A percentile compares a stretch with the other conserved stretches of the same genome.
These are phyloP conservation scores for Parnassius mnemosyne DNA, from an alignment of 2,888 invertebrate genomes.

Conservation along the genomic window DNA sequence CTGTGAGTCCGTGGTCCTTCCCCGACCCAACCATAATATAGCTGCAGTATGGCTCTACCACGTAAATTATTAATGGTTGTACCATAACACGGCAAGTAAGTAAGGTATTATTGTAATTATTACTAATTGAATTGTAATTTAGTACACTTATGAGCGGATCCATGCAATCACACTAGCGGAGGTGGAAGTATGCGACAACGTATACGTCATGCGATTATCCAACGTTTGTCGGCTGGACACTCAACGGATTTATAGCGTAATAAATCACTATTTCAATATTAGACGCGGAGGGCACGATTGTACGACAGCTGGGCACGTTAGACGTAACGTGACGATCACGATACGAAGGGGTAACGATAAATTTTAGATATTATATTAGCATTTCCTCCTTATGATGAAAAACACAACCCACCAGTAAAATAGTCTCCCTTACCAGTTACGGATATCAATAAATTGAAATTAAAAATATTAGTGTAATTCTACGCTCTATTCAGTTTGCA, in stretches of 20 bases:
- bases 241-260: conserved; percentile 63
- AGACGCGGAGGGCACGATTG: conserved; percentile 38
- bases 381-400: too few relatives aligned
- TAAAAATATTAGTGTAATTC: too few relatives aligned
- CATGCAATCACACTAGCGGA: conserved; percentile 6
- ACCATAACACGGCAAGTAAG: not conserved
- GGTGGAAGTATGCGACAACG: conserved; percentile 25
- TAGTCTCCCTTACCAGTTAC: not conserved
- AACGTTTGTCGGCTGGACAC: conserved; percentile 62
- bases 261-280: conserved; percentile 72
- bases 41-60: too few relatives aligned
- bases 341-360: conserved; percentile 7
- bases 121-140: conserved; percentile 17
- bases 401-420: not conserved
- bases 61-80: too few relatives aligned
- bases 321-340: conserved; percentile 29
- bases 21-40: too few relatives aligned
- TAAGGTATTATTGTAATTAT: conserved; percentile 1
- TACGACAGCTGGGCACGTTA: conserved; percentile 29
- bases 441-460: not conserved
- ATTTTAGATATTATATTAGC: not conserved
- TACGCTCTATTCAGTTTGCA: too few relatives aligned
- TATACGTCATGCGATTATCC: conserved; percentile 66
- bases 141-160: conserved; percentile 4
- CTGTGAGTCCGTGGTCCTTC: too few relatives aligned